Evolutionary conservation across 2,113 vertebrate genomes (phyloP), one percentile per base, ranked within the genome.

Genomic region (Cheirogaleus medius): DNA sequence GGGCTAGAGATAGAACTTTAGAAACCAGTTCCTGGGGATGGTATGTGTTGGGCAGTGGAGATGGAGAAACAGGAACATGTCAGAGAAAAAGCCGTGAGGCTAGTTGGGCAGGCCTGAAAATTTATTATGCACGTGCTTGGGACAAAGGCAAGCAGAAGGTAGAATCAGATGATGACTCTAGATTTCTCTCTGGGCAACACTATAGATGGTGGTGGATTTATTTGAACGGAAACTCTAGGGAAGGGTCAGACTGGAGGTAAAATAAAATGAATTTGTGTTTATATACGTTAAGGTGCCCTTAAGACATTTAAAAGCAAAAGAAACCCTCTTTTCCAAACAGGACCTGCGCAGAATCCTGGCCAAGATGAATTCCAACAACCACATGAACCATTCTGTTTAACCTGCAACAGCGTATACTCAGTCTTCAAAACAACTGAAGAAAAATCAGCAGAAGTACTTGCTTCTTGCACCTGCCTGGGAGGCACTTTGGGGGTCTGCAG

Each of bases 41-140:
- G 18, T 20, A 0, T 1, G 23, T 4, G 11, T 8, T 14, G 25
- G 25, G 34, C 39, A 56, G 58, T 5, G 4, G 15, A 12, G 2
- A 27, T 8, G 21, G 6, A 37, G 10, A 64, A 47, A 17, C 2
- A 17, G 4, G 39, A 12, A 7, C 6, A 1, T 6, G 21, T 10
- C n/a, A 34, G 23, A 49, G 73, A 9, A 71, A 54, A 12, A 27
- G n/a, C 32, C 23, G 1, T 1, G 3, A 34, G 12, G 6, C 23
- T 15, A 21, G 2, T 25, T 44, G 17, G 18, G 27, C 27, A 77
- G 49, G 63, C 7, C 49, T 39, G 66, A 12, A 3, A 18, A 10
- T 3, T 13, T 6, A 15, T 3, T n/a, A 7, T 10, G 29, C 13
- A 17, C 4, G 0, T 34, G 25, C 49, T 29, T 32, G 4, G 64